Evolutionary conservation across 2,113 vertebrate species (phyloP), one percentile per base, ranked within the genome.

Genomic region (Solea senegalensis): DNA sequence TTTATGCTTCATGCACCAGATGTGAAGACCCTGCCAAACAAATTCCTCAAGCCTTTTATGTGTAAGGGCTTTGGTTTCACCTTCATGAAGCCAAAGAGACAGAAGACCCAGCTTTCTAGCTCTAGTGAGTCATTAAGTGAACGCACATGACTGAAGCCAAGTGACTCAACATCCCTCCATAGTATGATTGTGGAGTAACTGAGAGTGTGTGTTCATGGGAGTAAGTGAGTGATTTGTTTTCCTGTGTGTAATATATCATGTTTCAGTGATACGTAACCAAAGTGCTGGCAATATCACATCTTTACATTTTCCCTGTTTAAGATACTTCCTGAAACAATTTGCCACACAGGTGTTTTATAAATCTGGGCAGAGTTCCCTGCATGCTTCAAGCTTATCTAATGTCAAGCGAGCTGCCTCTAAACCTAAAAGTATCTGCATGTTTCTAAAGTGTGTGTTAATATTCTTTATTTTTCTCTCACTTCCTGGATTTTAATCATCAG

Each of bases 121-220:
- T 27, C 53, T 43, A 72, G 49, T 63, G 44, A 65, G 66, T 63
- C 48, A 81, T 78, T 81, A 78, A 15, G 44, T 45, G 49, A 58
- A 70, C 55, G 63, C 65, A 57, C 50, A 43, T 59, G 64, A 54
- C 51, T 52, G 46, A 39, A 54, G 34, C 50, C 26, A 72, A 63
- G 69, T 68, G 68, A 76, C 73, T 59, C 54, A 46, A 46, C 57
- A 40, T 40, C 52, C 49, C 39, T 59, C 54, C 43, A 56, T 74
- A 68, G 44, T 66, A 78, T 52, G 13, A 56, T 13, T 40, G 21
- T 34, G 51, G 16, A 15, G 44, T 40, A 66, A 57, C 39, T 14
- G 26, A 28, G 41, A 41, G 39, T 56, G 34, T 66, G 13, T 40
- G 60, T 61, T 65, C 59, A 44, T 52, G 50, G 39, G 65, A 34